Percentiles rank a stretch among this genome's conserved stretches.
Conservation (phyloP, 1,140 invertebrate genomes). For the Drepana arcuata region DNA sequence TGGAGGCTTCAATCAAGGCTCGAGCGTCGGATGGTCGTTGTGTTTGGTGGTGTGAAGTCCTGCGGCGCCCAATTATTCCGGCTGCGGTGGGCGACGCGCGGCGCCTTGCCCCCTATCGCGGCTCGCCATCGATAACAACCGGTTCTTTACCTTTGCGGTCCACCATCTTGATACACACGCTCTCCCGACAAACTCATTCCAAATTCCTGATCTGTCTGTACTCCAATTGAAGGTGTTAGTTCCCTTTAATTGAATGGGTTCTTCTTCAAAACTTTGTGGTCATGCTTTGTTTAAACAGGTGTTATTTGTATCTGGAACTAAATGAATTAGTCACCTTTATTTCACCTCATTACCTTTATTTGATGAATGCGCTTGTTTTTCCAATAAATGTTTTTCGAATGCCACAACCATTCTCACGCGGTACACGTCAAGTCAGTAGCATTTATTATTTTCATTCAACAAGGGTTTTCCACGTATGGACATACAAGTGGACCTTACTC, state of each 20-base stretch:
- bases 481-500: constrained; percentile 19
- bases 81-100: constrained; percentile 49
- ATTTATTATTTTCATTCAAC: constrained; percentile 40
- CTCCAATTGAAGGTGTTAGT: too few relatives aligned
- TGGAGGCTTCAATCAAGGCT: too few relatives aligned
- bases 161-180: constrained; percentile 31
- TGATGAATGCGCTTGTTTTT: constrained; percentile 14
- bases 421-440: constrained; percentile 23
- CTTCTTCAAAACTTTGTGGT: too few relatives aligned
- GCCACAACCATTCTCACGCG: constrained; percentile 13
- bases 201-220: constrained; percentile 13
- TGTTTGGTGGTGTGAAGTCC: constrained; percentile 62
- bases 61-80: constrained; percentile 63
- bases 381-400: constrained; percentile 15
- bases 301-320: too few relatives aligned
- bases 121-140: constrained; percentile 61
- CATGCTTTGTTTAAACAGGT: too few relatives aligned
- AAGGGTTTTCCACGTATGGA: constrained; percentile 26
- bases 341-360: constrained; percentile 3
- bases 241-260: too few relatives aligned
- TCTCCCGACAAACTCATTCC: constrained; percentile 11
- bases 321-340: constrained; percentile 5
- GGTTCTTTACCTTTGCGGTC: constrained; percentile 57
- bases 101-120: constrained; percentile 58
- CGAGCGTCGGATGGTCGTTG: constrained; percentile 13